These are phyloP conservation scores for Malurus melanocephalus DNA, from an alignment of 2,113 vertebrate genomes.

Conservation along the genomic window DNA sequence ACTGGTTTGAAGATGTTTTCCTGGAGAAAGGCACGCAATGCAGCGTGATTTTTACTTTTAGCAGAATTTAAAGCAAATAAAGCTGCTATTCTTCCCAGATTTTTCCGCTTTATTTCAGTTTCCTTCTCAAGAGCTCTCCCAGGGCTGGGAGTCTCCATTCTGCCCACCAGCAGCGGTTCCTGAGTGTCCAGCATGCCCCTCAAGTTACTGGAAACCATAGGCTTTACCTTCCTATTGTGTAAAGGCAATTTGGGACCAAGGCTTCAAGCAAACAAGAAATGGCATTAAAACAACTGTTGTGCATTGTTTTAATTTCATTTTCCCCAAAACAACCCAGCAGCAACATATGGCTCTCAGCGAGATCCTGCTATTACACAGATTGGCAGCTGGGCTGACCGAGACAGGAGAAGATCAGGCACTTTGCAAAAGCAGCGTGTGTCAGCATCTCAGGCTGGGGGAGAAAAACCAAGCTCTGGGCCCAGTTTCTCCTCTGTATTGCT, in stretches of 20 bases:
- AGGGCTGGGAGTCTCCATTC: not conserved
- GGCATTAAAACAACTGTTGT: not conserved
- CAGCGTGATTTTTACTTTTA: not conserved
- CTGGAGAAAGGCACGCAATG: not conserved
- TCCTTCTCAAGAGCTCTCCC: not conserved
- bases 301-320: slow-evolving; percentile 27
- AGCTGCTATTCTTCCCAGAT: not conserved
- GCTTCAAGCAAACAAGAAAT: slow-evolving; percentile 15
- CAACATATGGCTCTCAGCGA: not conserved
- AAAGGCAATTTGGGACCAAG: not conserved
- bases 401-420: not conserved
- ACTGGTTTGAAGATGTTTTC: not conserved
- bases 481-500: not conserved
- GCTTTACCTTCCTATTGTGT: not conserved
- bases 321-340: not conserved
- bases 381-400: not conserved
- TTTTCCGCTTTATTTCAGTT: not conserved
- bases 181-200: not conserved
- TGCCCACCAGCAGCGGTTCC: not conserved
- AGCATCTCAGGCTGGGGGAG: not conserved
- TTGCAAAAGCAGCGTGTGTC: not conserved
- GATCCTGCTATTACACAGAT: not conserved
- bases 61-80: not conserved
- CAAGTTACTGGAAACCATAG: not conserved
- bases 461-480: not conserved